Base-by-base conservation (phyloP, 2,797 vertebrate genomes). In the Stomatorhinus walkeri region DNA sequence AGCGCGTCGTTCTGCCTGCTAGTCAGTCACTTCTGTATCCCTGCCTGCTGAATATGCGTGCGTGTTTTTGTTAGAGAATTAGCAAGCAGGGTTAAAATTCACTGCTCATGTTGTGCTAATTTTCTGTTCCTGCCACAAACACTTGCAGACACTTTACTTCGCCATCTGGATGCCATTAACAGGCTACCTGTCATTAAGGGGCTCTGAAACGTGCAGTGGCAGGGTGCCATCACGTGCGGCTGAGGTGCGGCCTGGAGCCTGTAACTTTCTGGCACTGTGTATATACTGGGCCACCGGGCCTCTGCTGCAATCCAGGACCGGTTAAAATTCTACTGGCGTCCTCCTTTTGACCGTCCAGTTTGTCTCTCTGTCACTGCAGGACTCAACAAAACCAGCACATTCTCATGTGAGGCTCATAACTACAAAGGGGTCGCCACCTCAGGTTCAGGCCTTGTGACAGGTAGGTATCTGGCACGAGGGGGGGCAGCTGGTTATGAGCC, bases 351-450 rank as follows among this genome's bases (percentile, higher is more conserved):
- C 46, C 28, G 40, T 84, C 81, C 81, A 84, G 9, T 14, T n/a
- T 79, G 72, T 48, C 43, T 46, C 5, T 83, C 19, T 84, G 24
- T 49, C 24, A 14, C 10, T 61, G 16, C 91, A 98, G 97, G 97
- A 90, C 92, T 98, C 90, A 97, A 97, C 94, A 94, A 94, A 90
- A 97, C 96, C 8, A 96, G 97, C 61, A 95, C 95, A 0, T 98
- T 98, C 91, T 97, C 97, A 4, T 98, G 97, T 12, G 97, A 98
- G 91, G 97, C 97, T 24, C 95, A 96, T 36, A 98, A 98, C n/a
- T 90, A 90, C 48, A 98, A 97, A 91, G 97, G 97, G 0, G 96
- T 98, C 88, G 95, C 97, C 89, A 97, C 97, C 0, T 98, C 97
- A 0, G 95, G 94, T 9, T 96, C 97, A 0, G 97, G 97, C 1